phyloP scores from a whole-genome alignment of 2,888 invertebrate genomes.

The Pandemis heparana region DNA sequence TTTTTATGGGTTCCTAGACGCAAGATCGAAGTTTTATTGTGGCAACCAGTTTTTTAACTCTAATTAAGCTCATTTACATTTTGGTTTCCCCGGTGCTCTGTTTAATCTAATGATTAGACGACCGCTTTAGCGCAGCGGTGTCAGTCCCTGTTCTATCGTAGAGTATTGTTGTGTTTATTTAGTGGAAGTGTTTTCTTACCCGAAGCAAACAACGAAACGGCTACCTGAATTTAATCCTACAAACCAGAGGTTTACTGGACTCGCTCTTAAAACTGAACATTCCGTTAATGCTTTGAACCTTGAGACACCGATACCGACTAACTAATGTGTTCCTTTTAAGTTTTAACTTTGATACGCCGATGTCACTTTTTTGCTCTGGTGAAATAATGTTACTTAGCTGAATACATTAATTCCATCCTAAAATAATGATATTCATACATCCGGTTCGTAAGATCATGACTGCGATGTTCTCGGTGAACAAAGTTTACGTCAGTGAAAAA shows the following conservation, averaged over 20 bases:
- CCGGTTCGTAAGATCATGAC: not conserved
- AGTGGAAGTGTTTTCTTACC: constrained; percentile 61
- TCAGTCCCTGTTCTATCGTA: constrained; percentile 41
- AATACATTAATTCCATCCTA: not conserved
- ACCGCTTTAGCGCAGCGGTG: constrained; percentile 43
- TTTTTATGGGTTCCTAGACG: constrained; percentile 13
- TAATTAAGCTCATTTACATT: constrained; percentile 53
- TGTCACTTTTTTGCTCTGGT: not conserved
- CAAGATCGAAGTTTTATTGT: constrained; percentile 24
- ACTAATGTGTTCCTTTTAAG: constrained; percentile 3
- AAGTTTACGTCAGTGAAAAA: not conserved
- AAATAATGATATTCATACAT: not conserved
- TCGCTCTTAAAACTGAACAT: constrained; percentile 19
- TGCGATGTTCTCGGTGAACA: not conserved
- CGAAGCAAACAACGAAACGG: constrained; percentile 54
- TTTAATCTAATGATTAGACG: constrained; percentile 55
- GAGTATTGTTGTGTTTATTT: constrained; percentile 57
- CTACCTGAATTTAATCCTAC: constrained; percentile 55
- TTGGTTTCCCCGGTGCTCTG: constrained; percentile 48
- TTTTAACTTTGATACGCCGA: constrained; percentile 1
- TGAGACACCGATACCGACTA: not conserved
- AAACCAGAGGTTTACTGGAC: constrained; percentile 33
- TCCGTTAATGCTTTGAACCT: constrained; percentile 11
- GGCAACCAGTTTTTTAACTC: constrained; percentile 38
- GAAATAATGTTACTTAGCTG: not conserved